Evolutionary conservation across 1,140 invertebrate species (phyloP).

Genomic region (Brachionus manjavacas): DNA sequence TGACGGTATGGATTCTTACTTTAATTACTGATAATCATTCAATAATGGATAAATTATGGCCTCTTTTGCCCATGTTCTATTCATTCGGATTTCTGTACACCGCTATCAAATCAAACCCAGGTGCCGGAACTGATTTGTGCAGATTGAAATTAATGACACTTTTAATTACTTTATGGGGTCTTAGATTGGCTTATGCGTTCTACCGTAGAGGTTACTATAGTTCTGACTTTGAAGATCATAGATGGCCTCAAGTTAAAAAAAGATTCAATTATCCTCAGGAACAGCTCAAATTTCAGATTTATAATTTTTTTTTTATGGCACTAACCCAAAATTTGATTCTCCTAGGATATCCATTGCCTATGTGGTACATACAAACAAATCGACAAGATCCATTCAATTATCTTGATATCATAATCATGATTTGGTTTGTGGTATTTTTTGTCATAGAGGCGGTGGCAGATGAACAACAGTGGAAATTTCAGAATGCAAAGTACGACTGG

Average conservation of each 20-base stretch:
- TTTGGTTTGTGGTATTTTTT: not conserved
- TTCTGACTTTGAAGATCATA: slow-evolving; percentile 28
- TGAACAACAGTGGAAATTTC: slow-evolving; percentile 39
- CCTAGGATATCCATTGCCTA: slow-evolving; percentile 8
- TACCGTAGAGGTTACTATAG: slow-evolving; percentile 14
- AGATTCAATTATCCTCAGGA: slow-evolving; percentile 25
- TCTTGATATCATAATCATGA: not conserved
- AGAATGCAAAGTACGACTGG: slow-evolving; percentile 11
- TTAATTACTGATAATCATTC: slow-evolving; percentile 30
- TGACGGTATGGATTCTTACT: slow-evolving; percentile 12
- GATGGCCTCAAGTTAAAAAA: slow-evolving; percentile 30
- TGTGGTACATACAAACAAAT: slow-evolving; percentile 25
- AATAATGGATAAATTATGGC: slow-evolving; percentile 19
- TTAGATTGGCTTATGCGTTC: slow-evolving; percentile 19
- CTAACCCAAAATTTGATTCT: slow-evolving; percentile 23
- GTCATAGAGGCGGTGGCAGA: slow-evolving; percentile 22
- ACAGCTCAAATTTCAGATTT: slow-evolving; percentile 27
- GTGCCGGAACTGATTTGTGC: not conserved
- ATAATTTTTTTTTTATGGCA: slow-evolving; percentile 32
- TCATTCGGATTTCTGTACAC: not conserved
- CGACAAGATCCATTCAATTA: slow-evolving; percentile 11
- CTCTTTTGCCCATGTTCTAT: slow-evolving; percentile 28
- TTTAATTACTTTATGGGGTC: slow-evolving; percentile 29
- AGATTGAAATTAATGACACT: not conserved
- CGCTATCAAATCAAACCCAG: not conserved